Conservation (phyloP, 2,113 vertebrate genomes). For the Noctilio leporinus region DNA sequence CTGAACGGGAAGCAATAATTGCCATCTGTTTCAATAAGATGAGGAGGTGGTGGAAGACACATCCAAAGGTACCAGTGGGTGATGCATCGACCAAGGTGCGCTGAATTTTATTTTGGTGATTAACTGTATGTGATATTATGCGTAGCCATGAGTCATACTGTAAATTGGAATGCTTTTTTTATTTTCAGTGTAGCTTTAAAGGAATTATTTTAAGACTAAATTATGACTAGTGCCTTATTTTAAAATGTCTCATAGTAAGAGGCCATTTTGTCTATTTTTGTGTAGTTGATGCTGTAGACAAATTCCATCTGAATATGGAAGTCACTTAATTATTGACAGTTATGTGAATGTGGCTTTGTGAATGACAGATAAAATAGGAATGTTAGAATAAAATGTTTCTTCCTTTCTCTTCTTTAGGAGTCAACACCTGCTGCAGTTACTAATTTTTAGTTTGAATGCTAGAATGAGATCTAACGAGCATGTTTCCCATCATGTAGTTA, state of each 20-base stretch:
- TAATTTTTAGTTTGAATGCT: background rate
- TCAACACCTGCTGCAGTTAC: background rate
- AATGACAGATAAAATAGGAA: background rate
- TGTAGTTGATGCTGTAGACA: background rate
- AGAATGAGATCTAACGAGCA: background rate
- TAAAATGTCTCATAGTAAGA: background rate
- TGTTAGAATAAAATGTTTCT: background rate
- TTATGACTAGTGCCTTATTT: background rate
- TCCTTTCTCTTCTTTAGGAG: background rate
- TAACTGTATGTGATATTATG: background rate
- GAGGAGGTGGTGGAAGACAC: background rate
- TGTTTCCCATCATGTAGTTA: background rate
- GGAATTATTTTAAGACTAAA: background rate
- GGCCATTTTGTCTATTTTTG: background rate
- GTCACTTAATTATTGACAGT: background rate
- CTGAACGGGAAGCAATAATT: background rate
- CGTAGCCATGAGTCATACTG: background rate
- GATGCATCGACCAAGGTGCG: background rate
- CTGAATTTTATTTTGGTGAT: background rate
- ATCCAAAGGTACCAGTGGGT: too few species aligned
- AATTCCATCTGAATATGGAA: background rate
- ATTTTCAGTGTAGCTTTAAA: background rate
- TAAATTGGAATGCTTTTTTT: background rate
- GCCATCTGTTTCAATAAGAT: background rate
- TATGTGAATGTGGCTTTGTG: background rate